Percentiles rank a stretch among this genome's conserved stretches.
Evolutionary conservation across 2,113 vertebrate genomes (phyloP).

Genomic region (Opisthocomus hoazin): DNA sequence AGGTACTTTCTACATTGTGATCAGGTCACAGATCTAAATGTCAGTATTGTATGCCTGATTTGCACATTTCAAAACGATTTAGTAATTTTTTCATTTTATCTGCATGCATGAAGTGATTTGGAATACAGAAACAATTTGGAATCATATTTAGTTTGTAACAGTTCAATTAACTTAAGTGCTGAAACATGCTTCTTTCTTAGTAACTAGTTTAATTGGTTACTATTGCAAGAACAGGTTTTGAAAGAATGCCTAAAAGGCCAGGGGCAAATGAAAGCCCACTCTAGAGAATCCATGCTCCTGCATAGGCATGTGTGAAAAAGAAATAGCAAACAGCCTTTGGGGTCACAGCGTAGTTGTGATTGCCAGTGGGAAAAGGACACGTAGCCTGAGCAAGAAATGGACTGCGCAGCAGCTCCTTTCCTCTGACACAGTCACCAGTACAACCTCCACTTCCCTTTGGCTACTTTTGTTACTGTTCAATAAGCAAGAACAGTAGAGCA

Average conservation of each 20-base stretch:
- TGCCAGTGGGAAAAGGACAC: not conserved
- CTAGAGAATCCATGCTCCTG: slow-evolving; percentile 27
- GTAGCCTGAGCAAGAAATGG: not conserved
- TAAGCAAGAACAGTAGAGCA: slow-evolving; percentile 33
- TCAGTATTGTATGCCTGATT: slow-evolving; percentile 61
- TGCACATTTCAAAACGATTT: slow-evolving; percentile 71
- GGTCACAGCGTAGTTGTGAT: not conserved
- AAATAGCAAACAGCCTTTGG: slow-evolving; percentile 1
- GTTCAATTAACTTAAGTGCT: slow-evolving; percentile 78
- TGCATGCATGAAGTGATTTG: slow-evolving; percentile 68
- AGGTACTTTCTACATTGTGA: slow-evolving; percentile 58
- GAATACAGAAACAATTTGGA: slow-evolving; percentile 73
- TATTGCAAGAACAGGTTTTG: slow-evolving; percentile 61
- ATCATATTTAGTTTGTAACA: slow-evolving; percentile 77
- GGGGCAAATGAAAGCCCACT: slow-evolving; percentile 33
- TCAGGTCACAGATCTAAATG: slow-evolving; percentile 75
- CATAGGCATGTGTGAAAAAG: slow-evolving; percentile 32
- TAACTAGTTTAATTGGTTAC: slow-evolving; percentile 74
- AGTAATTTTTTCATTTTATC: slow-evolving; percentile 70
- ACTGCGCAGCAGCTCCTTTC: not conserved
- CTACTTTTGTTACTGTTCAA: slow-evolving; percentile 49
- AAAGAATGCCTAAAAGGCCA: slow-evolving; percentile 60
- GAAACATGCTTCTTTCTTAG: slow-evolving; percentile 72
- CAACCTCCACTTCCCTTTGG: not conserved
- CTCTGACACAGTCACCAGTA: slow-evolving; percentile 8